Evolutionary conservation across 1,140 invertebrate species (phyloP).

Genomic region (Lasioglossum albipes): DNA sequence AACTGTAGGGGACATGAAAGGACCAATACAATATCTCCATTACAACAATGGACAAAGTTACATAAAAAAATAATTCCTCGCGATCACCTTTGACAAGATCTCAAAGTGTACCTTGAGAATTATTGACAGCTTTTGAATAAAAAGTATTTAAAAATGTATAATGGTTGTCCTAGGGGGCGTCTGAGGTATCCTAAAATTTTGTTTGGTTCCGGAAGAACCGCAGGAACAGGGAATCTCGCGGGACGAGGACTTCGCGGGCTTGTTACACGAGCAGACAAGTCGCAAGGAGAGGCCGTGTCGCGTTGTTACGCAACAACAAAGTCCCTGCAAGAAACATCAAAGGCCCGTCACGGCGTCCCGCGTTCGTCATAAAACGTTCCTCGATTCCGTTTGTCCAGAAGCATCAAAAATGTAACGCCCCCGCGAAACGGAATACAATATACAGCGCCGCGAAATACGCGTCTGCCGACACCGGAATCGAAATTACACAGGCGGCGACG

Average conservation of each 20-base stretch:
- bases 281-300: neutral
- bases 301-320: conserved; percentile 24
- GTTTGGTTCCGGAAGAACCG: neutral
- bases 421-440: conserved; percentile 46
- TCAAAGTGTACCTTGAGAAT: no score
- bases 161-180: no score
- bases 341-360: neutral
- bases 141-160: no score
- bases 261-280: neutral
- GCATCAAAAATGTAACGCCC: conserved; percentile 36
- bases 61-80: no score
- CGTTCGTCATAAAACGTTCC: conserved; percentile 39
- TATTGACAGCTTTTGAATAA: no score
- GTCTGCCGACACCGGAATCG: conserved; percentile 3
- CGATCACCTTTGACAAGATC: no score
- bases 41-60: no score
- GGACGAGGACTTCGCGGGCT: conserved; percentile 12
- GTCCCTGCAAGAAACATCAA: conserved; percentile 46
- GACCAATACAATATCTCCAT: no score
- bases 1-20: no score
- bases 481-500: conserved; percentile 19
- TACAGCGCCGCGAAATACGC: conserved; percentile 17
- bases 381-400: conserved; percentile 42
- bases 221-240: neutral
- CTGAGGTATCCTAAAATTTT: no score